Percentiles rank a stretch among this genome's conserved stretches.
phyloP scores from a whole-genome alignment of 2,797 vertebrate genomes.

The Halcyon leucocephala region DNA sequence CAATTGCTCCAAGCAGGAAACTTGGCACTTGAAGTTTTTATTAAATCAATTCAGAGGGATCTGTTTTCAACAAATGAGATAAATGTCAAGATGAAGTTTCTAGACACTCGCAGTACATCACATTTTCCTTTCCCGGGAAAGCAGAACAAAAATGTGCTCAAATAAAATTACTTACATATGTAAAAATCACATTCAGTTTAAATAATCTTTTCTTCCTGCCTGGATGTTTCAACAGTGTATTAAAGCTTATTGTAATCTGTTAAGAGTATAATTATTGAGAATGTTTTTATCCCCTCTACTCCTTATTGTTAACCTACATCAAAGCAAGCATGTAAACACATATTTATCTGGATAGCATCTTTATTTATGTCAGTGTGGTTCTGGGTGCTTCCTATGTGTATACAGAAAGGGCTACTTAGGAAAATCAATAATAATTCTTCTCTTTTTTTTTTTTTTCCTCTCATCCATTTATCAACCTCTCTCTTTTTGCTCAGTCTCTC shows the following conservation, averaged over 20 bases:
- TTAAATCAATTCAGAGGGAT: constrained; percentile 59
- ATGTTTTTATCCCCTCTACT: constrained; percentile 7
- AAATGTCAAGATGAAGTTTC: constrained; percentile 61
- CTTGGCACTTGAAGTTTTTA: constrained; percentile 45
- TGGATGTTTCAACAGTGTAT: constrained; percentile 18
- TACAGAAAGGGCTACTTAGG: neutral
- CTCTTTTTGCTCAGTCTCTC: neutral
- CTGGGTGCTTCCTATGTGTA: neutral
- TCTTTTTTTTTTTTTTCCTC: neutral
- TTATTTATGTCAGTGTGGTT: neutral
- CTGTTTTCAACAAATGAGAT: constrained; percentile 68
- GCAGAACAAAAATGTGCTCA: constrained; percentile 33
- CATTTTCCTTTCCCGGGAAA: constrained; percentile 55
- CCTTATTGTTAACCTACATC: neutral
- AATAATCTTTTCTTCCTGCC: constrained; percentile 54
- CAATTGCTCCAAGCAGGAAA: constrained; percentile 52
- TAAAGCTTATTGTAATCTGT: constrained; percentile 48
- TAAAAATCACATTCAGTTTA: constrained; percentile 49
- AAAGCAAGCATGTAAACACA: constrained; percentile 18
- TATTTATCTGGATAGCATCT: neutral
- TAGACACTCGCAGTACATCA: constrained; percentile 31
- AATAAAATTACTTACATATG: constrained; percentile 66
- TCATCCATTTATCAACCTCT: neutral
- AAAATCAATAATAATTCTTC: neutral
- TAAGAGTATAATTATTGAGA: constrained; percentile 50